These are phyloP conservation scores for Todus mexicanus DNA, from an alignment of 2,797 vertebrate genomes.

Conservation along the genomic window DNA sequence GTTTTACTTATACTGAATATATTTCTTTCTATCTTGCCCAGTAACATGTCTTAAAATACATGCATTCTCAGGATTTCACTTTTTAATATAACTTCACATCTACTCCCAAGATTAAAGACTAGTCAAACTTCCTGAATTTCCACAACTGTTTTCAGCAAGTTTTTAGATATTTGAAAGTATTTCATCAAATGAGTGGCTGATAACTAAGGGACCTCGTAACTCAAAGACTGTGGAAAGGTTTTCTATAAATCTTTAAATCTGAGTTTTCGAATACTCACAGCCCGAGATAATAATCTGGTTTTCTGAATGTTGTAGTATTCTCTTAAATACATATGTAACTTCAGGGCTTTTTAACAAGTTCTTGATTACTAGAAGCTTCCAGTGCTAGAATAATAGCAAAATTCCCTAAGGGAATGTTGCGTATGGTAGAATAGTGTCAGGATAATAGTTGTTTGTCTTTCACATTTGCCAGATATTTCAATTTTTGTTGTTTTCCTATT, in stretches of 20 bases:
- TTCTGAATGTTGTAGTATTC: neutral
- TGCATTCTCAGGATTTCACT: neutral
- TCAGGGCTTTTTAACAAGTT: neutral
- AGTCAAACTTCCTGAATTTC: neutral
- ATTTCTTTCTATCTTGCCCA: neutral
- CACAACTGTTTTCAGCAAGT: neutral
- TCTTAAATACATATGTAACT: neutral
- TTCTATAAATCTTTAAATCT: neutral
- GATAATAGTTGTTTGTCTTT: neutral
- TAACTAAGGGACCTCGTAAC: neutral
- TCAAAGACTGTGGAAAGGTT: neutral
- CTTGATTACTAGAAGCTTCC: neutral
- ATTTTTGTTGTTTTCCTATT: neutral
- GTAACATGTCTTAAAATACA: neutral
- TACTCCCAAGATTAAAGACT: neutral
- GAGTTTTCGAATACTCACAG: neutral
- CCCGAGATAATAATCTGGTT: neutral
- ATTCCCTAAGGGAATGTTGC: neutral
- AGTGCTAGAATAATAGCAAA: neutral
- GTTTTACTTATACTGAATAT: neutral
- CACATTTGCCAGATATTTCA: neutral
- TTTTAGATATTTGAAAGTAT: neutral
- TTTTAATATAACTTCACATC: neutral
- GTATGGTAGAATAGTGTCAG: neutral
- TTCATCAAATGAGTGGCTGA: neutral